Evolutionary conservation across 2,888 invertebrate species (phyloP).

Genomic region (Drosophila cyrtoloma): DNA sequence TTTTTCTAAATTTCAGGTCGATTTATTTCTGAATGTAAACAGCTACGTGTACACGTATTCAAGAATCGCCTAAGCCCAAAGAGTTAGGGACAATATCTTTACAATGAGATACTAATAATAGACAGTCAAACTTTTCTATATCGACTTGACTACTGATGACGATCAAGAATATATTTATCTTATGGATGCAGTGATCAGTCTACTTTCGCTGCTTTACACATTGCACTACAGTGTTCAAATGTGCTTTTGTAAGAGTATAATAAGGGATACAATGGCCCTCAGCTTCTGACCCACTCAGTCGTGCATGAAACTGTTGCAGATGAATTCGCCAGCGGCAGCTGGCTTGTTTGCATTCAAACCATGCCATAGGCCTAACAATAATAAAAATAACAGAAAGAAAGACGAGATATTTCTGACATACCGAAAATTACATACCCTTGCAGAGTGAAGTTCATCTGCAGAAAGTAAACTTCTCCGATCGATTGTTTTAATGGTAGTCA

Average conservation of each 20-base stretch:
- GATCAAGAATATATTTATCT: neutral
- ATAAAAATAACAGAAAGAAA: conserved; percentile 4
- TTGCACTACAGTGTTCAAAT: neutral
- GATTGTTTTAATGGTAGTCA: neutral
- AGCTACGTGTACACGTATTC: neutral
- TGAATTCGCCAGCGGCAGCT: conserved; percentile 38
- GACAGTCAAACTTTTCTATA: neutral
- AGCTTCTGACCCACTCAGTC: conserved; percentile 39
- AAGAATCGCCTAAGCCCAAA: neutral
- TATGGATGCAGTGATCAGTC: neutral
- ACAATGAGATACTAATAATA: neutral
- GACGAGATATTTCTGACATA: neutral
- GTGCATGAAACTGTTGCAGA: conserved; percentile 72
- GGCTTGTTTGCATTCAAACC: conserved; percentile 68
- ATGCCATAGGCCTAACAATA: conserved; percentile 43
- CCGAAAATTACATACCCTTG: neutral
- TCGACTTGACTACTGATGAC: neutral
- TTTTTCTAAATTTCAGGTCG: neutral
- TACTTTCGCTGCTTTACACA: neutral
- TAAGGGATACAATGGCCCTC: conserved; percentile 30
- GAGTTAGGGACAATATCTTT: neutral
- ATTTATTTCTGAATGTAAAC: neutral
- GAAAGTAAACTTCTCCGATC: neutral
- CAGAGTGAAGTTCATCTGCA: neutral
- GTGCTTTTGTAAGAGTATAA: neutral